Conservation (phyloP, 2,888 invertebrate genomes). For the Luffia ferchaultella region DNA sequence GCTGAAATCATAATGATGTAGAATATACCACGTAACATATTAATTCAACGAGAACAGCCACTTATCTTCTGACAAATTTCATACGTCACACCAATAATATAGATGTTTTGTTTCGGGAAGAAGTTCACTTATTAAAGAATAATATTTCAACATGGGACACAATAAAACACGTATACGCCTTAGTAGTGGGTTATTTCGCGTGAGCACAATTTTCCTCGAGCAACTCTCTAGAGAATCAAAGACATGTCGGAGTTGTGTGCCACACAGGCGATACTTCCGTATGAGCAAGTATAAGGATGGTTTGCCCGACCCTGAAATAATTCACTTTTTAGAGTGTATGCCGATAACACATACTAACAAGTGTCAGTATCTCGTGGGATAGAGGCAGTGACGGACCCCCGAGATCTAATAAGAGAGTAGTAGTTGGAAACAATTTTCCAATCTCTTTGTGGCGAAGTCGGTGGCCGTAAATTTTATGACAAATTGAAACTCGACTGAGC, state of each 20-base stretch:
- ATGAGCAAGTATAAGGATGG: too few species aligned
- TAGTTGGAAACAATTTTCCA: constrained; percentile 36
- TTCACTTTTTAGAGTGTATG: too few species aligned
- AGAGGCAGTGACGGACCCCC: constrained; percentile 14
- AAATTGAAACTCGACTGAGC: constrained; percentile 31
- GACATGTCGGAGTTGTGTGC: too few species aligned
- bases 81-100: too few species aligned
- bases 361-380: background rate
- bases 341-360: background rate
- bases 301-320: too few species aligned
- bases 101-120: background rate
- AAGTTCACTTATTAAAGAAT: background rate
- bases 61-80: too few species aligned
- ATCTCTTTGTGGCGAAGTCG: constrained; percentile 31
- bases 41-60: too few species aligned
- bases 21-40: too few species aligned
- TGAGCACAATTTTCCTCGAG: background rate
- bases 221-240: background rate
- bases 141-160: background rate
- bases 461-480: constrained; percentile 38
- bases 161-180: background rate
- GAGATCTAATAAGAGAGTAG: constrained; percentile 29
- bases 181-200: background rate
- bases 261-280: too few species aligned
- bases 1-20: too few species aligned